A percentile compares a stretch with the other conserved stretches of the same genome.
phyloP scores from a whole-genome alignment of 2,888 invertebrate species.

The Andrena flavipes region DNA sequence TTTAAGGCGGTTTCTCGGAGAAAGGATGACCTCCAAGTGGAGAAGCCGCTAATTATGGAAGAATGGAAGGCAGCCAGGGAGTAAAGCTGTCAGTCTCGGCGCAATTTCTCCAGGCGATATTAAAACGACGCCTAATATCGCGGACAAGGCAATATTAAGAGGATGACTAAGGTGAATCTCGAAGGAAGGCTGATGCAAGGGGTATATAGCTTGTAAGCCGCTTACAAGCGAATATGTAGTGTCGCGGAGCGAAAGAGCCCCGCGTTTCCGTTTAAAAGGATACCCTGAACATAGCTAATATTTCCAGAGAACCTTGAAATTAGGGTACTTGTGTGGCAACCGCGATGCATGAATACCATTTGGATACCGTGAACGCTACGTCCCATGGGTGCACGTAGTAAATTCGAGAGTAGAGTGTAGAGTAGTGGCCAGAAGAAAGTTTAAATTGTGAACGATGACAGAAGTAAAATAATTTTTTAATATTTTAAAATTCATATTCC shows the following conservation, averaged over 20 bases:
- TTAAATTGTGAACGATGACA: no score
- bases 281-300: slow-evolving; percentile 14
- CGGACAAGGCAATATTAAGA: slow-evolving; percentile 44
- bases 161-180: slow-evolving; percentile 46
- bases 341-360: no score
- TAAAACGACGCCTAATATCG: slow-evolving; percentile 41
- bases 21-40: background rate
- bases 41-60: slow-evolving; percentile 24
- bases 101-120: slow-evolving; percentile 45
- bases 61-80: slow-evolving; percentile 12
- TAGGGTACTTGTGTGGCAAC: background rate
- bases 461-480: no score
- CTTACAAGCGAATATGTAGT: slow-evolving; percentile 25
- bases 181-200: slow-evolving; percentile 22
- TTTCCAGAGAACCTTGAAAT: background rate
- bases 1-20: background rate
- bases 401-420: no score
- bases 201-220: slow-evolving; percentile 35
- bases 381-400: no score
- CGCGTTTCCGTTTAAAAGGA: slow-evolving; percentile 30
- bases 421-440: no score
- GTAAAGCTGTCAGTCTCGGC: slow-evolving; percentile 21
- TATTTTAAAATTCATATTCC: no score
- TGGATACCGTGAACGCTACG: no score
- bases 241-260: slow-evolving; percentile 26